Conservation (phyloP, 2,888 invertebrate genomes). For the Oxycera nigricornis region DNA sequence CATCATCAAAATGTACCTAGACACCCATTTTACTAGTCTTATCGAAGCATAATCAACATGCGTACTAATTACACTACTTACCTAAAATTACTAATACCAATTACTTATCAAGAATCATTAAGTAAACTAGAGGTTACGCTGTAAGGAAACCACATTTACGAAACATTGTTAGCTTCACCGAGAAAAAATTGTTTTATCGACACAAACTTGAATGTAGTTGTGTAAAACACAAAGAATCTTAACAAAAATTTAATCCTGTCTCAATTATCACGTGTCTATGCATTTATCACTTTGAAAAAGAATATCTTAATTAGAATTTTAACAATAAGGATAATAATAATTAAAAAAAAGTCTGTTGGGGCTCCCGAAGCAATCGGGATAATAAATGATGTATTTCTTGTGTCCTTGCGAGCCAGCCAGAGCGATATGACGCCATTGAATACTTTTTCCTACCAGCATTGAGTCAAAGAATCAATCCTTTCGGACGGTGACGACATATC, state of each 20-base stretch:
- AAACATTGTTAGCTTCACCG: constrained; percentile 8
- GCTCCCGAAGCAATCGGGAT: no score
- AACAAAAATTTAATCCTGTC: no score
- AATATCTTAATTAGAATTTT: background rate
- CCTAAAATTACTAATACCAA: background rate
- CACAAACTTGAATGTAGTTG: background rate
- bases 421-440: no score
- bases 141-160: background rate
- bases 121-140: background rate
- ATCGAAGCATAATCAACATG: background rate
- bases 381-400: no score
- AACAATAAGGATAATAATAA: background rate
- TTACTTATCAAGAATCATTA: background rate
- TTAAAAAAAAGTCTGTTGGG: no score
- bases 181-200: constrained; percentile 11
- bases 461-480: no score
- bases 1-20: background rate
- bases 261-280: background rate
- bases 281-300: background rate
- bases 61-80: background rate
- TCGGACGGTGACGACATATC: no score
- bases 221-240: no score
- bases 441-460: no score
- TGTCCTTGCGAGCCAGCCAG: no score
- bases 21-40: background rate